Base-by-base conservation (phyloP, 2,888 invertebrate genomes). In the Heliconius ethilla region DNA sequence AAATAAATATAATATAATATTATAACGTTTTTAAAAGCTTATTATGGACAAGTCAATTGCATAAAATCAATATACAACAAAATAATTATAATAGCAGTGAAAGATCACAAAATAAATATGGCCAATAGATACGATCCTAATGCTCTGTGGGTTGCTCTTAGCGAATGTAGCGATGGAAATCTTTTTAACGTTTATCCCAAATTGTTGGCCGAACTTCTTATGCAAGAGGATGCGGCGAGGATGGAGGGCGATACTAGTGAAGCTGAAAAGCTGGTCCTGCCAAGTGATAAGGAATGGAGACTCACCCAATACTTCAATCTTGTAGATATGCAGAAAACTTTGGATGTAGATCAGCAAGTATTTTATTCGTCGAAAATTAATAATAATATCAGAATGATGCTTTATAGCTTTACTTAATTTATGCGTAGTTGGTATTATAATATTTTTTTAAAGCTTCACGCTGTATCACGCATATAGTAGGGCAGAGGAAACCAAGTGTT, bases 201-300 rank as follows among this genome's bases (percentile, higher is more conserved):
- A 84, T 90, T 97, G 3, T 92, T 97, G 88, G 95, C 95, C 1
- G 94, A 96, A 79, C 89, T 97, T 82, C 90, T 97, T 70, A 86
- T 94, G 1, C 92, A 95, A 84, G 92, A 92, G 70, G 92, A 92
- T 63, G 93, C 93, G 27, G 92, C 93, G 3, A 87, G 92, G 73
- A 89, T 90, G 78, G 91, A 90, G 33, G 90, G 92, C 0, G 92
- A 94, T 81, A 91, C 89, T 22, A 90, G 87, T 55, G 95, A 95
- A 81, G 90, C 94, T 18, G 95, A 95, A 81, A 94, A 94, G 66
- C 92, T 97, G 78, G 93, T 96, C 62, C 91, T 97, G 63, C 97
- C 97, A 15, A 97, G 97, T 84, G 96, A 97, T 84, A 95, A 95
- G 82, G 95, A 95, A 59, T 97, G 96, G 95, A 92, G 96, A 79